phyloP scores from a whole-genome alignment of 2,888 invertebrate species.

The Diaprepes abbreviatus region DNA sequence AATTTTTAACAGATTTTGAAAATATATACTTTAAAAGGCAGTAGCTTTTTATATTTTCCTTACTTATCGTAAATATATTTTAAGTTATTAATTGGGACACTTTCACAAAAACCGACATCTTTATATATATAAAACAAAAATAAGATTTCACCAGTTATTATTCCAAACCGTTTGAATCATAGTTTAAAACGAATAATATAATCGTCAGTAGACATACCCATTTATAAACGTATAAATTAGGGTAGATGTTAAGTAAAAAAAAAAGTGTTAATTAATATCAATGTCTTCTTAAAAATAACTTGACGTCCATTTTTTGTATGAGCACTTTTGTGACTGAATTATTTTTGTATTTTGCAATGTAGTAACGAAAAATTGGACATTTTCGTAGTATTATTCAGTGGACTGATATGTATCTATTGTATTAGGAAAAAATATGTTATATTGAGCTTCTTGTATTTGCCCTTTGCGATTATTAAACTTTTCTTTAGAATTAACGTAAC shows the following conservation, averaged over 20 bases:
- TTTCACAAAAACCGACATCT: too few relatives aligned
- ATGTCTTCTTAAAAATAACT: conserved; percentile 51
- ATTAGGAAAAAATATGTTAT: neutral
- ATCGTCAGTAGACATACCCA: neutral
- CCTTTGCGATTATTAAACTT: neutral
- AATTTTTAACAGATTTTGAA: too few relatives aligned
- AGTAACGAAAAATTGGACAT: conserved; percentile 48
- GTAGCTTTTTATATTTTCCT: too few relatives aligned
- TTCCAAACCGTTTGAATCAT: neutral
- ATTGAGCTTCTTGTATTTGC: conserved; percentile 2
- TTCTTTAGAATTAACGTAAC: too few relatives aligned
- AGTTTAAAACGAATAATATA: neutral
- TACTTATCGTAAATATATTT: too few relatives aligned
- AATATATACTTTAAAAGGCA: too few relatives aligned
- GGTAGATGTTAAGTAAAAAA: conserved; percentile 52
- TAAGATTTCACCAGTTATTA: too few relatives aligned
- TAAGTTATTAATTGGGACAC: too few relatives aligned
- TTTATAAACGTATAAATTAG: neutral
- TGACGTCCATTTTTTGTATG: conserved; percentile 58
- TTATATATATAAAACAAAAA: too few relatives aligned
- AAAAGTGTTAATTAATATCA: conserved; percentile 51
- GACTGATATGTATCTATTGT: conserved; percentile 53
- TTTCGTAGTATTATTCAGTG: conserved; percentile 54
- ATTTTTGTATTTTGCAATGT: conserved; percentile 57
- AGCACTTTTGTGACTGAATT: conserved; percentile 60